Base-by-base conservation (phyloP, 2,113 vertebrate species). In the Climacteris rufus region DNA sequence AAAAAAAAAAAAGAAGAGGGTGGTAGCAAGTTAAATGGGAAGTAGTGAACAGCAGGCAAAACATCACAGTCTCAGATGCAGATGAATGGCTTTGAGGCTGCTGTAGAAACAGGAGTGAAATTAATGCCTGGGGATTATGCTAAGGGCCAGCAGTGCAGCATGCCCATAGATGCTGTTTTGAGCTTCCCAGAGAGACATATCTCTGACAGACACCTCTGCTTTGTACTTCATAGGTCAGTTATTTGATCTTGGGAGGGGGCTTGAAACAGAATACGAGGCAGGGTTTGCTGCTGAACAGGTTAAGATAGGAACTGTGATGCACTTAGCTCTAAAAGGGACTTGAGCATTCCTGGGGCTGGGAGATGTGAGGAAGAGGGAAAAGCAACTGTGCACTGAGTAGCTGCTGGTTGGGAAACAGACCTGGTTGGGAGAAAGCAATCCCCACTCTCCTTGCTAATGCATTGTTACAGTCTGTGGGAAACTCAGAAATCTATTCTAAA, bases 251-350 rank as follows among this genome's bases (percentile, higher is more conserved):
- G 24, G 13, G 23, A 28, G 8, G 7, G 14, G 5, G 4, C 42
- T 79, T 81, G 47, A 72, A 68, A 20, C 20, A 76, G n/a, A 87
- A 12, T 39, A 44, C 5, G 28, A 53, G 23, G 44, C 24, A 40
- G 4, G 11, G 3, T 52, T 89, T 88, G 50, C 68, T 44, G 7
- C 37, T 0, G 0, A 83, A 15, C 20, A n/a, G 21, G 15, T 39
- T 23, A 35, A 44, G 25, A 25, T 2, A 13, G 49, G 8, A 56
- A 53, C 31, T 33, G 18, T 0, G 0, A 63, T 42, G 30, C 59
- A 8, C 52, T 75, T 63, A 44, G 19, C 40, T 71, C 33, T 71
- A 76, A 74, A 89, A 84, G 40, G 64, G 7, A 50, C 19, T 28
- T 35, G 8, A 27, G 18, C 7, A 8, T 44, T 89, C 28, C 57